A percentile compares a stretch with the other conserved stretches of the same genome.
phyloP scores from a whole-genome alignment of 2,113 vertebrate genomes.

The Cairina moschata region DNA sequence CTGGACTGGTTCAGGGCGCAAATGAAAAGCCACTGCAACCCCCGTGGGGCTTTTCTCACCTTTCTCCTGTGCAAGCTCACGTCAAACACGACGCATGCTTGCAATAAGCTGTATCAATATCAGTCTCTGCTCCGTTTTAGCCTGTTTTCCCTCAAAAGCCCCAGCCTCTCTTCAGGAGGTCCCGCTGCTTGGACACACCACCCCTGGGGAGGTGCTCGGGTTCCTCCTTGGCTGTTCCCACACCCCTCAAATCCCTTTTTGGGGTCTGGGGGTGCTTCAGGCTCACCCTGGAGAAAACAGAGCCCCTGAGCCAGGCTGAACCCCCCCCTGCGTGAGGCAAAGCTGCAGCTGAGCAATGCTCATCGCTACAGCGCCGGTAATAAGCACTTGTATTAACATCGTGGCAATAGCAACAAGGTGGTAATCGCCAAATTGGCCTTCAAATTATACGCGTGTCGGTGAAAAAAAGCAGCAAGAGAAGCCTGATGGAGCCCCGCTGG shows the following conservation, averaged over 20 bases:
- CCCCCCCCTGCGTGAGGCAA: neutral
- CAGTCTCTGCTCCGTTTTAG: neutral
- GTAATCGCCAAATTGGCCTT: slow-evolving; percentile 2
- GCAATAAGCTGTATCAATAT: neutral
- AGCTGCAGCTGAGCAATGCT: neutral
- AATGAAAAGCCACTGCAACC: neutral
- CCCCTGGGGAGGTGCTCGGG: neutral
- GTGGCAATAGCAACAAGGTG: neutral
- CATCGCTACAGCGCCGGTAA: neutral
- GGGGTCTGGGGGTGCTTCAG: neutral
- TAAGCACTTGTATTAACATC: neutral
- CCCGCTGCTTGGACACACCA: neutral
- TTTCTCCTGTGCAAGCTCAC: neutral
- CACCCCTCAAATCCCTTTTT: neutral
- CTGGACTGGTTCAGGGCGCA: neutral
- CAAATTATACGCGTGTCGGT: neutral
- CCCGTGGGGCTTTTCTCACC: neutral
- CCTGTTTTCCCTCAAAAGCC: neutral
- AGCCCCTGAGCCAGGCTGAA: neutral
- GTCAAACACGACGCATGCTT: neutral
- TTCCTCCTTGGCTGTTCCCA: neutral
- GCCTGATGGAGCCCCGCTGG: neutral
- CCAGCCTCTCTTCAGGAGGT: neutral
- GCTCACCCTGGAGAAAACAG: neutral
- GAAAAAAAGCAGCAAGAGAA: neutral